phyloP scores from a whole-genome alignment of 2,888 invertebrate genomes.

The Synergus laeviventris region DNA sequence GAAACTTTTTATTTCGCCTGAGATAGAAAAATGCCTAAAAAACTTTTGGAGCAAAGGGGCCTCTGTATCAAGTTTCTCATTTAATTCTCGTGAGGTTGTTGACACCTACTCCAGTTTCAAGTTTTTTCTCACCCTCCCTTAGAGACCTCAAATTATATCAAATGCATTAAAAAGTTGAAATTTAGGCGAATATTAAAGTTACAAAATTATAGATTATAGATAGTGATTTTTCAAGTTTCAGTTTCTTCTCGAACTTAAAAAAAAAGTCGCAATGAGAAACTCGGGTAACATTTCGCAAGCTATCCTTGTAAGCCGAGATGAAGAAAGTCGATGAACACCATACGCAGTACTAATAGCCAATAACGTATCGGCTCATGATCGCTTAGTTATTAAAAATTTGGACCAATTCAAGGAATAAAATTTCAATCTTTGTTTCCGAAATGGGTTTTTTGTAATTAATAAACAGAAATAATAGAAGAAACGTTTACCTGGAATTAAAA shows the following conservation, averaged over 20 bases:
- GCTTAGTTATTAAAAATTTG: conserved; percentile 4
- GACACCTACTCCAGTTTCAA: conserved; percentile 18
- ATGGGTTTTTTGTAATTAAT: background rate
- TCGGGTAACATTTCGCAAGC: background rate
- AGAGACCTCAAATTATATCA: background rate
- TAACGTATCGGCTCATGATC: background rate
- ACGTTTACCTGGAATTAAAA: too few species aligned
- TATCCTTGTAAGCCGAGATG: conserved; percentile 4
- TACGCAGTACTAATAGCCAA: background rate
- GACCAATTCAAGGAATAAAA: background rate
- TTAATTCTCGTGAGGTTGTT: background rate
- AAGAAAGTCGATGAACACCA: conserved; percentile 21
- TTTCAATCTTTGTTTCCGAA: background rate
- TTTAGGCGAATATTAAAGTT: background rate
- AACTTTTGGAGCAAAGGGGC: background rate
- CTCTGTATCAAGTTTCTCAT: conserved; percentile 8
- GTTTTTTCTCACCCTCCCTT: background rate
- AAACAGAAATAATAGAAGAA: too few species aligned
- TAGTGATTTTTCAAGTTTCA: background rate
- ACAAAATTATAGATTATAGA: background rate
- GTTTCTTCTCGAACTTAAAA: background rate
- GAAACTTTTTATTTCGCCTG: background rate
- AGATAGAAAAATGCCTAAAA: background rate
- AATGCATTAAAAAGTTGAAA: background rate
- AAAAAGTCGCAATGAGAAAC: background rate